A percentile compares a stretch with the other conserved stretches of the same genome.
Evolutionary conservation across 1,140 invertebrate species (phyloP).

Genomic region (Drosophila nigrodunni): DNA sequence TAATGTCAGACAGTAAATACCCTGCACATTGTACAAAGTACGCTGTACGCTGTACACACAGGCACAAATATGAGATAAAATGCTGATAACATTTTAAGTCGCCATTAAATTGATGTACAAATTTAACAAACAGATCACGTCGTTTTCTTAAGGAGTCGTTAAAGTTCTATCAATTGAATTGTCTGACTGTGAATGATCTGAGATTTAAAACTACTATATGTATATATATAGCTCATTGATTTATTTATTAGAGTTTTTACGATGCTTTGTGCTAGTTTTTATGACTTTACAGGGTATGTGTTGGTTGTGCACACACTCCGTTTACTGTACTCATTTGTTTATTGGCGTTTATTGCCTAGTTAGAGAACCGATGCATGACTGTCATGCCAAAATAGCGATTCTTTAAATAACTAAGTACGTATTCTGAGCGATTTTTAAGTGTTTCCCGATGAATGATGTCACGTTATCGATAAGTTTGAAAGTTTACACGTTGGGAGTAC

Average conservation of each 20-base stretch:
- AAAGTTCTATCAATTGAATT: not conserved
- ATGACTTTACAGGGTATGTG: conserved; percentile 6
- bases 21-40: conserved; percentile 2
- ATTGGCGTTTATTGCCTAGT: conserved; percentile 35
- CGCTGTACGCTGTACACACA: conserved; percentile 11
- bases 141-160: not conserved
- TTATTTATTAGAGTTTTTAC: not conserved
- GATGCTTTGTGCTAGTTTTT: not conserved
- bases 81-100: not conserved
- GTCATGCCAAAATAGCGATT: conserved; percentile 59
- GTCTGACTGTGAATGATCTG: not conserved
- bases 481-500: not conserved
- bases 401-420: conserved; percentile 47
- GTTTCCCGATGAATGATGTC: conserved; percentile 61
- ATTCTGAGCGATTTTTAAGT: conserved; percentile 52
- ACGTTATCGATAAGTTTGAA: conserved; percentile 31
- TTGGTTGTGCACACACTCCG: not conserved
- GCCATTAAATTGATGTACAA: no score
- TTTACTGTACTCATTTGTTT: conserved; percentile 20
- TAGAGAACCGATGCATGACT: conserved; percentile 60
- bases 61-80: not conserved
- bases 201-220: not conserved
- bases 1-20: conserved; percentile 42
- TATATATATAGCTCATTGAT: not conserved
- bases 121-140: not conserved